Evolutionary conservation across 1,140 invertebrate species (phyloP).

Genomic region (Euwallacea fornicatus): DNA sequence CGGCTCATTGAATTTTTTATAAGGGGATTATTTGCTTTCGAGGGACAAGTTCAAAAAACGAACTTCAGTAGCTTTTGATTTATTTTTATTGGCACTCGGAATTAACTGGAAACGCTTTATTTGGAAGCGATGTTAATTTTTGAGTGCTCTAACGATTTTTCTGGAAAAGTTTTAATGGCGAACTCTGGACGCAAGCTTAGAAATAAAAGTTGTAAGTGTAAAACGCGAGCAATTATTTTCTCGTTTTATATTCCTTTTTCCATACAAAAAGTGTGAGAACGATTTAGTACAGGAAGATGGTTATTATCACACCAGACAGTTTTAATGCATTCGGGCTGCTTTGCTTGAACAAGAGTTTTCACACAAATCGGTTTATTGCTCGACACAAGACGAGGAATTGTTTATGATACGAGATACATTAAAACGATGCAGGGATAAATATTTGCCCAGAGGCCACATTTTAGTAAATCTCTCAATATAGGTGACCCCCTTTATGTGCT

Average conservation of each 20-base stretch:
- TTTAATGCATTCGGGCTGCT: constrained; percentile 11
- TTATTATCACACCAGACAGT: constrained; percentile 20
- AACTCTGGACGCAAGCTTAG: background rate
- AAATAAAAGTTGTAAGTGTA: constrained; percentile 6
- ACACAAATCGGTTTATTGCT: constrained; percentile 6
- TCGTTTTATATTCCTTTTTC: constrained; percentile 8
- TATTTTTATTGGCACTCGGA: background rate
- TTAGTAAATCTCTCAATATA: constrained; percentile 2
- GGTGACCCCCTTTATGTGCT: background rate
- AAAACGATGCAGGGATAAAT: background rate
- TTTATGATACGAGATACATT: background rate
- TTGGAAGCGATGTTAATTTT: too few relatives aligned
- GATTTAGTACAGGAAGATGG: constrained; percentile 19
- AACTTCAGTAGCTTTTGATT: constrained; percentile 5
- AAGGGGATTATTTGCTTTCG: constrained; percentile 11
- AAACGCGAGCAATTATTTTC: constrained; percentile 20
- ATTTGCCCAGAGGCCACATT: background rate
- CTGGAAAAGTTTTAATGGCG: too few relatives aligned
- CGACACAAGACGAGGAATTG: background rate
- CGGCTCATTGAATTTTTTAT: constrained; percentile 16
- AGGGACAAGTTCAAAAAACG: constrained; percentile 11
- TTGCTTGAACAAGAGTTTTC: constrained; percentile 4
- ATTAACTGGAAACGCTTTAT: too few relatives aligned
- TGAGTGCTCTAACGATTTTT: too few relatives aligned
- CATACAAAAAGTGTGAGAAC: constrained; percentile 21